These are phyloP conservation scores for Helobdella robusta DNA, from an alignment of 2,888 invertebrate species.

Conservation along the genomic window DNA sequence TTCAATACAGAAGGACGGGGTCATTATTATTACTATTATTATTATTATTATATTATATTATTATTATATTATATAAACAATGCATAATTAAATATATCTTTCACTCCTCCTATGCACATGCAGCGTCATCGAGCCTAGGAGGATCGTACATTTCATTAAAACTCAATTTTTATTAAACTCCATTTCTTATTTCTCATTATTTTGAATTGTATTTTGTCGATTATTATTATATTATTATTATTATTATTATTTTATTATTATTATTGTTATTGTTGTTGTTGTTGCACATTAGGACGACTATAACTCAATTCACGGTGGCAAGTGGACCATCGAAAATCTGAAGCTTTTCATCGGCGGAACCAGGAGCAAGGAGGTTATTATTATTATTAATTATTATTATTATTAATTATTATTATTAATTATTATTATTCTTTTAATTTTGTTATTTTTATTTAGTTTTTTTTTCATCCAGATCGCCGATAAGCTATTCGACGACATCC, in stretches of 20 bases:
- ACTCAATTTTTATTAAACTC: no score
- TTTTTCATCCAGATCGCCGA: slow-evolving; percentile 57
- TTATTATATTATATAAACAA: neutral
- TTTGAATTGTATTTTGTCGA: no score
- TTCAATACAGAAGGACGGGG: slow-evolving; percentile 92
- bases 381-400: neutral
- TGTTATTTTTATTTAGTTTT: neutral
- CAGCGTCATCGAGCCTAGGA: neutral
- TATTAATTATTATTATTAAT: slow-evolving; percentile 11
- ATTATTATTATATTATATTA: neutral
- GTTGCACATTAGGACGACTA: slow-evolving; percentile 83
- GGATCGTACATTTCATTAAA: no score
- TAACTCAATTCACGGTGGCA: slow-evolving; percentile 84
- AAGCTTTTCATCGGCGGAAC: slow-evolving; percentile 81
- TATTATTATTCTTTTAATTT: slow-evolving; percentile 5
- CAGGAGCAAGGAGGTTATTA: slow-evolving; percentile 65
- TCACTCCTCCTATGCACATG: neutral
- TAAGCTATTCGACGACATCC: slow-evolving; percentile 70
- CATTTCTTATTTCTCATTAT: no score
- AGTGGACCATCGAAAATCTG: slow-evolving; percentile 83
- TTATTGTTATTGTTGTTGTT: no score
- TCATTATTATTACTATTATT: slow-evolving; percentile 48
- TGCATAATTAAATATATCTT: no score
- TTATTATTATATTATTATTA: no score
- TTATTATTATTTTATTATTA: no score